Base-by-base conservation (phyloP, 2,888 invertebrate species). In the Galerucella pusilla region DNA sequence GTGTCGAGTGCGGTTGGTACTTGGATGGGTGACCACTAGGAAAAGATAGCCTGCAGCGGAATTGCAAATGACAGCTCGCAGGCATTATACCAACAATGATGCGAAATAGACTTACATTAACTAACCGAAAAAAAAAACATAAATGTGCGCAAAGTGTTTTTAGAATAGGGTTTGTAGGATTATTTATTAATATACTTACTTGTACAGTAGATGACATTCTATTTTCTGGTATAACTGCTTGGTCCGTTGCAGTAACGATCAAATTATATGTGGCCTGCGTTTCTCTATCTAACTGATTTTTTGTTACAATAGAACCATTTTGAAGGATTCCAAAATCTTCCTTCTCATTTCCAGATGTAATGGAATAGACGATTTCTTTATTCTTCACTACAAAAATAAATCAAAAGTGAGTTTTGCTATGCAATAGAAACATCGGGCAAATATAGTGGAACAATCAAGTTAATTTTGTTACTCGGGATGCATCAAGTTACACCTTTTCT, bases 241-340 rank as follows among this genome's bases (percentile, higher is more conserved):
- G 93, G 88, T 98, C 98, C 71, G 91, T 93, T 49, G 97, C 98
- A 69, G 94, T 93, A 64, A 98, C 93, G 59, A 95, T 92, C 83
- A 98, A 89, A 86, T 93, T 95, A 89, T 97, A 98, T 42, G 92
- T 89, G 14, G 93, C 91, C 79, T 93, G 91, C 59, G 91, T 91
- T 88, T 98, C 98, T 78, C 98, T 90, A 87, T 98, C 97, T 83
- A 98, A 90, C 61, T 88, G 85, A 79, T 91, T 92, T 74, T 90
- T 90, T 5, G 96, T 96, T 85, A 91, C 91, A 79, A 98, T 93
- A 16, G 95, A 96, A 66, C 98, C 98, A 86, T 96, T 97, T 77
- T 91, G 88, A 28, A 92, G 90, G 83, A 98, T 96, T 77, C 89
- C 90, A 86, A 98, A 98, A 85, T 95, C 94, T 52, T 91, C 90